phyloP scores from a whole-genome alignment of 2,888 invertebrate genomes.

The Hirtodrosophila cameraria region DNA sequence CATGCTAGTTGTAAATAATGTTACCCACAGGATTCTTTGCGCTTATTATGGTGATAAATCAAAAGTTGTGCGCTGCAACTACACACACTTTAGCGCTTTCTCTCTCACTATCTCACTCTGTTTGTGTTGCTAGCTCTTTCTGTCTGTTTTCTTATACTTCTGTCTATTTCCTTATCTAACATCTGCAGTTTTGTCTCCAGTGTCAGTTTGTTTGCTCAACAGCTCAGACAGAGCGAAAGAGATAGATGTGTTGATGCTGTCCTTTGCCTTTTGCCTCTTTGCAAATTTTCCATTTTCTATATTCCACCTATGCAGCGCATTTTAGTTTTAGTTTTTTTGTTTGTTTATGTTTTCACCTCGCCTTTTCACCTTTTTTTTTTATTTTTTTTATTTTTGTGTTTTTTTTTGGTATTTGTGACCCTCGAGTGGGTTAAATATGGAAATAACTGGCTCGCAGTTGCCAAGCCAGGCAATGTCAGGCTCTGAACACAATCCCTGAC shows the following conservation, averaged over 20 bases:
- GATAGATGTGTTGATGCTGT: neutral
- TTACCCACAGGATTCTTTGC: conserved; percentile 76
- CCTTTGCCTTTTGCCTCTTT: conserved; percentile 14
- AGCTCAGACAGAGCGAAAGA: conserved; percentile 1
- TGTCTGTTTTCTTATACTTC: neutral
- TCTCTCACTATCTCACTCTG: neutral
- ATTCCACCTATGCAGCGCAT: conserved; percentile 28
- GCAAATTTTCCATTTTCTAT: conserved; percentile 17
- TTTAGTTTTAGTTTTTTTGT: conserved; percentile 36
- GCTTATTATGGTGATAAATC: conserved; percentile 81
- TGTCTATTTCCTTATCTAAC: conserved; percentile 7
- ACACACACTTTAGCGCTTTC: neutral
- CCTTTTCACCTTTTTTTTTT: conserved; percentile 19
- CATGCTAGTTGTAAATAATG: conserved; percentile 79
- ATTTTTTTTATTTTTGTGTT: neutral
- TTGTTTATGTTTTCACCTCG: neutral
- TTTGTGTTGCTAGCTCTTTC: neutral
- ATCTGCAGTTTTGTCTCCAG: conserved; percentile 20
- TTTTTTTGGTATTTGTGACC: conserved; percentile 12
- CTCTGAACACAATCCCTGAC: conserved; percentile 41
- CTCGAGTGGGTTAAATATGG: conserved; percentile 40
- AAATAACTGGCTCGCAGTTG: conserved; percentile 33
- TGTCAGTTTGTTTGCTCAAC: conserved; percentile 31
- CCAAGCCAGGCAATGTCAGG: conserved; percentile 7
- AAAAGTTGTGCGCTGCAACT: conserved; percentile 52